Evolutionary conservation across 35 echinoderm and acorn worm genomes (phyloP).

Genomic region (Eucidaris tribuloides): DNA sequence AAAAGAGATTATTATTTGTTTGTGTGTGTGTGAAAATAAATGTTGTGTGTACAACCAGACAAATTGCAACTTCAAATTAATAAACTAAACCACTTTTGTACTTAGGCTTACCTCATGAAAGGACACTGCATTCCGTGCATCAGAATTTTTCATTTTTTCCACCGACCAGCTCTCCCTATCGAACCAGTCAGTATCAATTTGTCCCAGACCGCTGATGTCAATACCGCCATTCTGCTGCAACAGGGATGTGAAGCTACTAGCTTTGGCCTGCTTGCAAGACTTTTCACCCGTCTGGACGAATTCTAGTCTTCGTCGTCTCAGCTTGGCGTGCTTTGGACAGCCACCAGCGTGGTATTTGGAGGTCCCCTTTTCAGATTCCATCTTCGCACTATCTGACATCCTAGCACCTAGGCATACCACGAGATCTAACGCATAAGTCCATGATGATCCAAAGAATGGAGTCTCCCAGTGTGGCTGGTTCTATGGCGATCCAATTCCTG

Average conservation of each 20-base stretch:
- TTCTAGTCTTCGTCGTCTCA: neutral
- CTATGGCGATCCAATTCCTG: too few species aligned
- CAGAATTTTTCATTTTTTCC: neutral
- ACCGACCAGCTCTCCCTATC: neutral
- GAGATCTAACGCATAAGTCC: too few species aligned
- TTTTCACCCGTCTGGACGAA: neutral
- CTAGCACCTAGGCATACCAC: too few species aligned
- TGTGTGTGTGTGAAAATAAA: neutral
- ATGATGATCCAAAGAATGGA: too few species aligned
- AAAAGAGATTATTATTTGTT: neutral
- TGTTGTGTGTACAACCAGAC: neutral
- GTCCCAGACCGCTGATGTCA: neutral
- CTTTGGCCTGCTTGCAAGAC: neutral
- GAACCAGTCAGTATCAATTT: slow-evolving; percentile 2
- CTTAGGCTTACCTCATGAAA: neutral
- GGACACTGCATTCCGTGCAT: neutral
- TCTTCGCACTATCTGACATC: too few species aligned
- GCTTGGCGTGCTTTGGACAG: neutral
- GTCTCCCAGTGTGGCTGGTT: too few species aligned
- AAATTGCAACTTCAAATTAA: neutral
- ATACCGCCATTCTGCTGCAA: neutral
- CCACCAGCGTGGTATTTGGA: too few species aligned
- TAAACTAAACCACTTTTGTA: neutral
- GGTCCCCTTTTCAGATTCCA: too few species aligned
- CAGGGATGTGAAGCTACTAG: neutral